These are phyloP conservation scores for Coracopsis vasa DNA, from an alignment of 2,113 vertebrate genomes.

Conservation along the genomic window DNA sequence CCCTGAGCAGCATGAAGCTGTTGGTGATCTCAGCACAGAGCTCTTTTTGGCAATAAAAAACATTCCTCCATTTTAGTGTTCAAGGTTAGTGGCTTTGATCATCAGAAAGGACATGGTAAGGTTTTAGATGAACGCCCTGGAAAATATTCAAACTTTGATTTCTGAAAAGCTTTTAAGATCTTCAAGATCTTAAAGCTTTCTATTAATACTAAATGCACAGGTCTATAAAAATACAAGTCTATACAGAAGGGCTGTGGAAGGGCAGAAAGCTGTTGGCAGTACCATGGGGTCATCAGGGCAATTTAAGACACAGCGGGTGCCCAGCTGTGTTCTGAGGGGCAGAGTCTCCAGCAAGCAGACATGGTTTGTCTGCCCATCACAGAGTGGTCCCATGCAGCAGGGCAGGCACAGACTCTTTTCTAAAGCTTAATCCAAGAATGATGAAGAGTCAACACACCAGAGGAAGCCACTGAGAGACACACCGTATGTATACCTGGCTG, in stretches of 20 bases:
- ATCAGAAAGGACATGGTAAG: fast-evolving
- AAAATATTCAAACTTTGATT: not conserved
- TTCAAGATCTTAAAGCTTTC: not conserved
- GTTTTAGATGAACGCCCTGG: not conserved
- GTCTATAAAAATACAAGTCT: not conserved
- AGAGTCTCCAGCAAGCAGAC: not conserved
- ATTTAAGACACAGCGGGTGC: not conserved
- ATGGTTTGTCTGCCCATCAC: not conserved
- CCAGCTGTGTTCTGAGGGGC: not conserved
- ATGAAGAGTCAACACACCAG: not conserved
- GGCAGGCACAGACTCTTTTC: not conserved
- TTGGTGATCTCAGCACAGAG: not conserved
- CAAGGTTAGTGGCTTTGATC: not conserved
- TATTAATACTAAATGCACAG: not conserved
- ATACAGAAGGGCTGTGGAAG: not conserved
- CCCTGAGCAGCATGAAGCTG: not conserved
- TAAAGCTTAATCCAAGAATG: not conserved
- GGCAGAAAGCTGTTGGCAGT: not conserved
- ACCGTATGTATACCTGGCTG: not conserved
- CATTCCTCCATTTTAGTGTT: not conserved
- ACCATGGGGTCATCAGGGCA: not conserved
- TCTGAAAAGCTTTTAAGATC: not conserved
- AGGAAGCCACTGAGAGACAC: not conserved
- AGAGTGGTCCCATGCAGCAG: not conserved
- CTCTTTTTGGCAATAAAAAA: not conserved